These are phyloP conservation scores for Leptothorax acervorum DNA, from an alignment of 2,888 invertebrate genomes.

Conservation along the genomic window DNA sequence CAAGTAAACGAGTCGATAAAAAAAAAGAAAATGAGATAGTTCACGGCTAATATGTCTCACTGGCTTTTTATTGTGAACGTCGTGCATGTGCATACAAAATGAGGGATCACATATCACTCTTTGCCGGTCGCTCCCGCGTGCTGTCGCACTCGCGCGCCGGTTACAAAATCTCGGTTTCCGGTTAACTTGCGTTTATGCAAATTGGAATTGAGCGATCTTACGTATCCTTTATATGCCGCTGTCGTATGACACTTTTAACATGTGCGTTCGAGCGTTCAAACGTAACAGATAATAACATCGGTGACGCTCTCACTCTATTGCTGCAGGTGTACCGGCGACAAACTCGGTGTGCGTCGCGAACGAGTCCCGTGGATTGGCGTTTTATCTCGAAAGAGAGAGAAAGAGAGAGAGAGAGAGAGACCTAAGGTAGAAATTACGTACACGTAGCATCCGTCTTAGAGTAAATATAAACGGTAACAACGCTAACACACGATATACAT, in stretches of 20 bases:
- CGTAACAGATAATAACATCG: slow-evolving; percentile 15
- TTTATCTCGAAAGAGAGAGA: not conserved
- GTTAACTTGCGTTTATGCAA: slow-evolving; percentile 11
- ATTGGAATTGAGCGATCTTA: slow-evolving; percentile 25
- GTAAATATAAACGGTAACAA: slow-evolving; percentile 71
- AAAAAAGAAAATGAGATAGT: not conserved
- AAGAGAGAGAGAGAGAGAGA: not conserved
- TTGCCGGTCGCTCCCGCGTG: slow-evolving; percentile 43
- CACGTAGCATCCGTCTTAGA: slow-evolving; percentile 53
- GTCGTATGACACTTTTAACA: not conserved
- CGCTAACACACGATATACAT: slow-evolving; percentile 53
- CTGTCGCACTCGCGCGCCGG: not conserved
- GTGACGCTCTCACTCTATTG: not conserved
- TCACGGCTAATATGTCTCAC: slow-evolving; percentile 10
- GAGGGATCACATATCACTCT: slow-evolving; percentile 52
- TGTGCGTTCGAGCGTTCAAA: slow-evolving; percentile 7
- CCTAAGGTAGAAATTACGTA: slow-evolving; percentile 31
- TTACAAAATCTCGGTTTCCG: slow-evolving; percentile 9
- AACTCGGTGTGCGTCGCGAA: not conserved
- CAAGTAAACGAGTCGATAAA: too few species aligned
- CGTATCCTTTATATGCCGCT: slow-evolving; percentile 2
- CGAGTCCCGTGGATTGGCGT: not conserved
- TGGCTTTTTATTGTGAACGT: slow-evolving; percentile 44
- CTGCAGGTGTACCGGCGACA: not conserved
- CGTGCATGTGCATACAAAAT: slow-evolving; percentile 67